Evolutionary conservation across 2,888 invertebrate species (phyloP).

Genomic region (Lepidocyrtoides sp.): DNA sequence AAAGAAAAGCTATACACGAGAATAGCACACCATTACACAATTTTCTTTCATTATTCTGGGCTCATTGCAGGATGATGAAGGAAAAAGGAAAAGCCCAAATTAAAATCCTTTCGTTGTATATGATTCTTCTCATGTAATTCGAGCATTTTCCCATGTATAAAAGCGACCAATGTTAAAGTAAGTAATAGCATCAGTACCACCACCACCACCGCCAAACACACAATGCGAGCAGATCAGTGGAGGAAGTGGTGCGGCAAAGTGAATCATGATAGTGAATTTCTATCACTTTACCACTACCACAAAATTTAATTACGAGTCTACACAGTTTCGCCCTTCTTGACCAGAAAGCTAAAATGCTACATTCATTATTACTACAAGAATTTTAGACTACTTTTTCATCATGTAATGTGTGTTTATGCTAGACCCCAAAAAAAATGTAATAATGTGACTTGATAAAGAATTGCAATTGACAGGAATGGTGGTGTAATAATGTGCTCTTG

Average conservation of each 20-base stretch:
- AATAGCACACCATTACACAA: constrained; percentile 52
- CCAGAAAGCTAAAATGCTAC: not conserved
- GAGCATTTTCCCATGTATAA: constrained; percentile 29
- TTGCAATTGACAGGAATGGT: not conserved
- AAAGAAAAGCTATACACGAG: not conserved
- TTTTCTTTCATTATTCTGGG: constrained; percentile 51
- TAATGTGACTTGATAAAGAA: constrained; percentile 6
- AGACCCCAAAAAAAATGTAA: not conserved
- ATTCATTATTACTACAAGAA: constrained; percentile 1
- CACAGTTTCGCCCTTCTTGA: constrained; percentile 48
- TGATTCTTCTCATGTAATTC: constrained; percentile 63
- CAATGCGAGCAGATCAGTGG: not conserved
- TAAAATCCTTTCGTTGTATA: constrained; percentile 68
- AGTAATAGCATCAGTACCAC: no score
- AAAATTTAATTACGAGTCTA: constrained; percentile 83
- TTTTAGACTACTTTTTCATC: not conserved
- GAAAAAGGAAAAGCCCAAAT: constrained; percentile 53
- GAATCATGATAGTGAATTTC: constrained; percentile 66
- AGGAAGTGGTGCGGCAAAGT: constrained; percentile 53
- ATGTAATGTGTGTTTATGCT: no score
- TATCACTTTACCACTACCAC: constrained; percentile 77
- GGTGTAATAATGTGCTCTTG: not conserved
- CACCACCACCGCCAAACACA: constrained; percentile 26
- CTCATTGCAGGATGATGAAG: not conserved
- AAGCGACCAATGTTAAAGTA: no score